Conservation (phyloP, 2,797 vertebrate genomes). For the Eulemur albifrons region DNA sequence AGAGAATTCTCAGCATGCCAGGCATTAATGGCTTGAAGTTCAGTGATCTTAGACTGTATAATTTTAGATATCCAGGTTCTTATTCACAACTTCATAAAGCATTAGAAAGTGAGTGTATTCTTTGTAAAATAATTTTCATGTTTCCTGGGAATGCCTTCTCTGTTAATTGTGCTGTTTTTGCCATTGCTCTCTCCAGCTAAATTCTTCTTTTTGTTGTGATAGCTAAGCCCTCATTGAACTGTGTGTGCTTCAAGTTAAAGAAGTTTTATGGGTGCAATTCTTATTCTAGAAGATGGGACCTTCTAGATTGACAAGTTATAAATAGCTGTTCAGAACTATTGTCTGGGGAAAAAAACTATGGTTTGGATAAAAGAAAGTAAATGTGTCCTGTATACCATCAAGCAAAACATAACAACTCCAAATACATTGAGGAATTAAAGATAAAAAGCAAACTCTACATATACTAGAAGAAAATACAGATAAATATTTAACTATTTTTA, state of each 20-base stretch:
- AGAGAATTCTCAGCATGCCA: not conserved
- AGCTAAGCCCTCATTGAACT: not conserved
- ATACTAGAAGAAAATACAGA: not conserved
- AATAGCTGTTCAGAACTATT: not conserved
- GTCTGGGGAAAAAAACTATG: not conserved
- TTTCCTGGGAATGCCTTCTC: not conserved
- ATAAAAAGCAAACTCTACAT: not conserved
- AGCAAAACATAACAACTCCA: not conserved
- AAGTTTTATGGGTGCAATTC: not conserved
- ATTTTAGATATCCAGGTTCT: not conserved
- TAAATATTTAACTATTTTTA: not conserved
- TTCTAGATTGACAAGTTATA: not conserved
- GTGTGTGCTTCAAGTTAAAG: not conserved
- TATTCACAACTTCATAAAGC: not conserved
- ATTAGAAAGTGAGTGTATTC: not conserved
- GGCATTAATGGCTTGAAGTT: not conserved
- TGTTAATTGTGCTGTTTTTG: not conserved
- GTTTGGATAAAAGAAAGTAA: not conserved
- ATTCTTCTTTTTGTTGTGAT: not conserved
- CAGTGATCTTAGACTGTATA: not conserved
- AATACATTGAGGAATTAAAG: not conserved
- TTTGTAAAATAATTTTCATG: not conserved
- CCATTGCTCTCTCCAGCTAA: not conserved
- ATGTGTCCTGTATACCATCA: not conserved
- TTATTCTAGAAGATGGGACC: not conserved